phyloP scores from a whole-genome alignment of 1,140 invertebrate genomes.

The Acromyrmex charruanus region DNA sequence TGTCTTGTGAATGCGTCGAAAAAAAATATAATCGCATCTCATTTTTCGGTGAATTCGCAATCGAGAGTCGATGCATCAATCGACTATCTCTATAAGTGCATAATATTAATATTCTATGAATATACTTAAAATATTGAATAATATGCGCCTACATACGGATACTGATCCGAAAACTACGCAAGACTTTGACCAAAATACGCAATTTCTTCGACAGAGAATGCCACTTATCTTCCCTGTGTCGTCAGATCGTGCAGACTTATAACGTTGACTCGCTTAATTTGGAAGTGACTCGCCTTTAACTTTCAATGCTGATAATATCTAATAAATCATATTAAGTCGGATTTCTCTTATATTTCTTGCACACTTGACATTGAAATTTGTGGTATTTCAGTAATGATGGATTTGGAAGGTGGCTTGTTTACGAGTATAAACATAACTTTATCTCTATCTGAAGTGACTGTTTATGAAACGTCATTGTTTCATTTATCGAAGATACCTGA shows the following conservation, averaged over 20 bases:
- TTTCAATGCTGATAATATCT: not conserved
- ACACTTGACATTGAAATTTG: not conserved
- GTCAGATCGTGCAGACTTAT: conserved; percentile 3
- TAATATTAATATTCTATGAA: too few species aligned
- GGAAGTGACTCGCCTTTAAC: not conserved
- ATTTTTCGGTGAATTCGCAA: not conserved
- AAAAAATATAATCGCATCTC: not conserved
- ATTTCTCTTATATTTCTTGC: not conserved
- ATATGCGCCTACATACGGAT: too few species aligned
- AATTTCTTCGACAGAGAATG: not conserved
- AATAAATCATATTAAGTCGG: not conserved
- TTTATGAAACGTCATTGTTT: not conserved
- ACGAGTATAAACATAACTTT: not conserved
- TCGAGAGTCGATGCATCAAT: not conserved
- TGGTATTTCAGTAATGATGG: not conserved
- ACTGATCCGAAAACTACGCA: not conserved
- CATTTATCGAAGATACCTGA: not conserved
- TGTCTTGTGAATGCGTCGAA: not conserved
- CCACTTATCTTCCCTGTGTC: conserved; percentile 21
- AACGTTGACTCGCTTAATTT: conserved; percentile 12
- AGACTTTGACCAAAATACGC: not conserved
- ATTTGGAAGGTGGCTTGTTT: not conserved
- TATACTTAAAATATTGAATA: too few species aligned
- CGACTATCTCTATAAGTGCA: too few species aligned
- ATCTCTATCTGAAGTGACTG: not conserved